Conservation (phyloP, 2,888 invertebrate genomes). For the Elegia similella region DNA sequence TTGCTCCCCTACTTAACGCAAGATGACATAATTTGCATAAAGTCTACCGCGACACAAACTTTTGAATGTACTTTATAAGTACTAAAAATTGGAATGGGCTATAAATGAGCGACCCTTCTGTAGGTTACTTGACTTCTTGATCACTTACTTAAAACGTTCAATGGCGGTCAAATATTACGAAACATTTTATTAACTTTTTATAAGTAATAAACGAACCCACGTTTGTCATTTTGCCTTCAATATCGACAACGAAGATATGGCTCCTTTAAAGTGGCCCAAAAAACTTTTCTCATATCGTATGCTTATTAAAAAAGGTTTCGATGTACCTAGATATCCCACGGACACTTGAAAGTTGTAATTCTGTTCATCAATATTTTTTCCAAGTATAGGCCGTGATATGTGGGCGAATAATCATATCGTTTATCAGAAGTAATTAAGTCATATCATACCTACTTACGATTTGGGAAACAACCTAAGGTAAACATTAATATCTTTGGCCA, state of each 20-base stretch:
- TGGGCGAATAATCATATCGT: not conserved
- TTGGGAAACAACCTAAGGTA: not conserved
- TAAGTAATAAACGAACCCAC: conserved; percentile 14
- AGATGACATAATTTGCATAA: conserved; percentile 72
- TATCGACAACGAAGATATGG: conserved; percentile 7
- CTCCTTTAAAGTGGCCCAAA: conserved; percentile 23
- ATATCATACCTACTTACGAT: not conserved
- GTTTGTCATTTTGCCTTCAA: conserved; percentile 20
- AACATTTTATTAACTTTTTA: conserved; percentile 18
- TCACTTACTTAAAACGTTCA: conserved; percentile 25
- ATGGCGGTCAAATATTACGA: conserved; percentile 10
- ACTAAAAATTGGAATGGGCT: conserved; percentile 70
- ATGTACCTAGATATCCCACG: conserved; percentile 31
- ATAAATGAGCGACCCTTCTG: conserved; percentile 65
- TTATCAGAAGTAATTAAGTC: too few relatives aligned
- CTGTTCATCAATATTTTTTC: conserved; percentile 23
- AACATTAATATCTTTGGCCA: not conserved
- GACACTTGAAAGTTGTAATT: conserved; percentile 53
- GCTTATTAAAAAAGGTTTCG: conserved; percentile 39
- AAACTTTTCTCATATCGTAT: conserved; percentile 65
- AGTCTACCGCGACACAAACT: conserved; percentile 64
- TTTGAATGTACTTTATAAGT: conserved; percentile 66
- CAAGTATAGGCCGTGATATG: not conserved
- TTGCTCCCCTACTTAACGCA: conserved; percentile 63
- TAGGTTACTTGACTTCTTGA: conserved; percentile 32